These are phyloP conservation scores for Tenthredo amoena DNA, from an alignment of 2,888 invertebrate species.

Conservation along the genomic window DNA sequence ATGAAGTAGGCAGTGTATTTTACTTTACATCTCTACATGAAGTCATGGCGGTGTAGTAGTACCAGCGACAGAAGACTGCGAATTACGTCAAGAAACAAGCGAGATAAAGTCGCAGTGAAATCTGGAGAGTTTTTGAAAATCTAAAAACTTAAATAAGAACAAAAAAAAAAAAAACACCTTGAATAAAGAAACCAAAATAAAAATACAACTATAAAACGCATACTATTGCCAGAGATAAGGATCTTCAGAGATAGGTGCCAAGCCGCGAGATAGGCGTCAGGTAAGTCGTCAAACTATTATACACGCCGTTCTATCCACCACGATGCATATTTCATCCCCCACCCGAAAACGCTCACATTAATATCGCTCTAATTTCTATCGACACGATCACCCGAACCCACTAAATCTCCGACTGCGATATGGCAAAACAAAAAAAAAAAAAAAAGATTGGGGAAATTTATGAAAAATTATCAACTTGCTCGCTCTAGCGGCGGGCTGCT, in stretches of 20 bases:
- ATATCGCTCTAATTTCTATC: background rate
- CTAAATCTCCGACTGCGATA: background rate
- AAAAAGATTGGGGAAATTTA: background rate
- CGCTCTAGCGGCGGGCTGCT: constrained; percentile 27
- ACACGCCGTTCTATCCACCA: background rate
- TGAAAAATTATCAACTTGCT: constrained; percentile 34
- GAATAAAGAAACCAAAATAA: background rate
- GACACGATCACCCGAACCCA: background rate
- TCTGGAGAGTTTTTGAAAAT: background rate
- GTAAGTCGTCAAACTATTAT: constrained; percentile 40
- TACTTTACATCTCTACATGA: constrained; percentile 59
- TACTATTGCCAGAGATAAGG: background rate
- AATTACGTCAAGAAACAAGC: constrained; percentile 34
- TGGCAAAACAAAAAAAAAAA: background rate
- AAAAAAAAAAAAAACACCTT: background rate
- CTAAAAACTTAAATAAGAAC: background rate
- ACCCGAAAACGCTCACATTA: constrained; percentile 22
- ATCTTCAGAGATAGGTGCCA: constrained; percentile 21
- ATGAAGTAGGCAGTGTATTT: constrained; percentile 24
- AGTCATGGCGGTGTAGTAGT: constrained; percentile 66
- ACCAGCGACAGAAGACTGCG: constrained; percentile 17
- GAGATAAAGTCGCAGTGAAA: constrained; percentile 27
- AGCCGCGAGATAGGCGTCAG: constrained; percentile 50
- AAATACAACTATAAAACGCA: background rate
- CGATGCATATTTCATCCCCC: background rate